These are phyloP conservation scores for Tinamus guttatus DNA, from an alignment of 2,113 vertebrate species.

Conservation along the genomic window DNA sequence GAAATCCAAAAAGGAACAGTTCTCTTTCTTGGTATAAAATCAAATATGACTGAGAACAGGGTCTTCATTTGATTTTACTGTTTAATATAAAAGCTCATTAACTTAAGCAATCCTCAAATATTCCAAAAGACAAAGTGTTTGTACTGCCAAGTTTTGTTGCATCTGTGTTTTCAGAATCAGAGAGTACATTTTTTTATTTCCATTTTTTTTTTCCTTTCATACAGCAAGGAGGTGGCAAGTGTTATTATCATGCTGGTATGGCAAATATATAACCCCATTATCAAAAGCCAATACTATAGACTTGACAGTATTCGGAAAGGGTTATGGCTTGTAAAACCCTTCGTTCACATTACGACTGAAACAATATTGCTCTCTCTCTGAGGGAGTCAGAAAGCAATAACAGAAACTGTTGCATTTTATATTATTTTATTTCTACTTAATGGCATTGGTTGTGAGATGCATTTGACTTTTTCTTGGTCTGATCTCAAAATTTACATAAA, in stretches of 20 bases:
- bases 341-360: constrained; percentile 25
- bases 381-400: constrained; percentile 22
- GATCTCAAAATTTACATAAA: not conserved
- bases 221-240: constrained; percentile 19
- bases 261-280: constrained; percentile 54
- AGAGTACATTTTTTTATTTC: constrained; percentile 20
- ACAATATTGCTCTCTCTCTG: constrained; percentile 34
- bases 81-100: constrained; percentile 32
- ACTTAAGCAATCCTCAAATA: not conserved
- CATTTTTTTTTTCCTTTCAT: not conserved
- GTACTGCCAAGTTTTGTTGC: not conserved
- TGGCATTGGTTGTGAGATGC: not conserved
- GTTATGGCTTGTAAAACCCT: constrained; percentile 50
- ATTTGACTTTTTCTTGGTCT: not conserved
- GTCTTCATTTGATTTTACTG: constrained; percentile 23
- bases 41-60: not conserved
- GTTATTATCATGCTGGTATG: constrained; percentile 48
- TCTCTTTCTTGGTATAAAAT: not conserved
- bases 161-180: not conserved
- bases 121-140: not conserved
- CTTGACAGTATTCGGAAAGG: constrained; percentile 49
- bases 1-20: not conserved
- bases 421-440: constrained; percentile 40
- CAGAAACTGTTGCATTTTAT: constrained; percentile 9
- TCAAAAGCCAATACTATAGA: constrained; percentile 52